Evolutionary conservation across 2,113 vertebrate species (phyloP).

Genomic region (Leucoraja erinaceus): DNA sequence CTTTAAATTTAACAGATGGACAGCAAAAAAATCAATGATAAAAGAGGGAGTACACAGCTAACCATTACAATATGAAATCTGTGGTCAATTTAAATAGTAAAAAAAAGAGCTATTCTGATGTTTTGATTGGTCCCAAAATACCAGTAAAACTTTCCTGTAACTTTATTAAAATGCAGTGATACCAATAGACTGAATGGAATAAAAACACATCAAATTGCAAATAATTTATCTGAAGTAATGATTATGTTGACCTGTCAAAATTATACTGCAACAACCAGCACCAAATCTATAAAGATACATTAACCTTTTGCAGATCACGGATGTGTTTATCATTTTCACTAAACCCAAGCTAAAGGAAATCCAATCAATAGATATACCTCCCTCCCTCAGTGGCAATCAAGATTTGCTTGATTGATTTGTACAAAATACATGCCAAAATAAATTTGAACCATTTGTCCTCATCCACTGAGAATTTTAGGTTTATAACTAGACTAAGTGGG

Average conservation of each 20-base stretch:
- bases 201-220: not conserved
- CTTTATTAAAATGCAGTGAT: not conserved
- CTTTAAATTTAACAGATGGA: not conserved
- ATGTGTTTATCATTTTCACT: not conserved
- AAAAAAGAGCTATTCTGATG: not conserved
- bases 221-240: not conserved
- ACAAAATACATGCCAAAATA: not conserved
- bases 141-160: not conserved
- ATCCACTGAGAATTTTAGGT: too few relatives aligned
- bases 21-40: not conserved
- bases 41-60: not conserved
- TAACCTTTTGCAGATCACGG: not conserved
- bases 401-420: not conserved
- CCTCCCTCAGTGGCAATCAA: not conserved
- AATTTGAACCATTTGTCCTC: not conserved
- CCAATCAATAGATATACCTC: not conserved
- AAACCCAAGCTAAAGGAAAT: not conserved
- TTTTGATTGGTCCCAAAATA: not conserved
- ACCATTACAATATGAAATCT: not conserved
- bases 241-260: conserved; percentile 18
- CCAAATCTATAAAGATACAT: not conserved
- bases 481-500: too few relatives aligned
- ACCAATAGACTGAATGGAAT: not conserved
- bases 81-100: not conserved
- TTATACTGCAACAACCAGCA: not conserved